Base-by-base conservation (phyloP, 2,797 vertebrate genomes). In the Pampus argenteus region DNA sequence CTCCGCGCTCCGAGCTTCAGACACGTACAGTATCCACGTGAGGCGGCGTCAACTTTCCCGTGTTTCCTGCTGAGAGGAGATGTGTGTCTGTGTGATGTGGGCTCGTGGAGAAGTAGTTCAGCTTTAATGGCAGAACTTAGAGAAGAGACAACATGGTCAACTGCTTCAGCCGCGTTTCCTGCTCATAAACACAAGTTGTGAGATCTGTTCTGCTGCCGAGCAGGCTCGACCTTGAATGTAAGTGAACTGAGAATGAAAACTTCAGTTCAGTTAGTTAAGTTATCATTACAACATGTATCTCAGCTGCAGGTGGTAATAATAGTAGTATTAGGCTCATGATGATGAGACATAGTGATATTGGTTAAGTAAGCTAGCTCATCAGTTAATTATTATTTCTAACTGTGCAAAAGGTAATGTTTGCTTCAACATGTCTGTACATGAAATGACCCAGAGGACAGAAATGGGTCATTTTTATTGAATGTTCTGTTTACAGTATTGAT, bases 21-120 rank as follows among this genome's bases (percentile, higher is more conserved):
- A 58, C 88, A 89, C 88, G 88, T 42, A 88, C 63, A 44, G 26
- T 2, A 2, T 47, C 86, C 88, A 90, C 87, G 89, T 90, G 88
- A 88, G 85, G 36, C 50, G 85, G 36, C 50, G 71, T 25, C 78
- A 70, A 61, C 34, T 75, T 71, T 13, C n/a, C 49, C 36, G 22
- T 29, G 67, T 66, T 59, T 56, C 23, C 31, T 54, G 34, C 34
- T 0, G 44, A 59, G 15, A 51, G 71, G 57, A 54, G 58, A 76
- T 64, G 64, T 38, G 64, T 66, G 26, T 17, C 6, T 2, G 34
- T 10, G 34, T 5, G n/a, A n/a, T n/a, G 23, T 14, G 29, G 1
- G 55, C 10, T 6, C 3, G 50, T 20, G 26, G 28, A 13, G 18
- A 8, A 34, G 4, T 47, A 49, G 47, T 71, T 57, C 3, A 58